Conservation (phyloP, 2,888 invertebrate genomes). For the Xanthorhoe spadicearia region DNA sequence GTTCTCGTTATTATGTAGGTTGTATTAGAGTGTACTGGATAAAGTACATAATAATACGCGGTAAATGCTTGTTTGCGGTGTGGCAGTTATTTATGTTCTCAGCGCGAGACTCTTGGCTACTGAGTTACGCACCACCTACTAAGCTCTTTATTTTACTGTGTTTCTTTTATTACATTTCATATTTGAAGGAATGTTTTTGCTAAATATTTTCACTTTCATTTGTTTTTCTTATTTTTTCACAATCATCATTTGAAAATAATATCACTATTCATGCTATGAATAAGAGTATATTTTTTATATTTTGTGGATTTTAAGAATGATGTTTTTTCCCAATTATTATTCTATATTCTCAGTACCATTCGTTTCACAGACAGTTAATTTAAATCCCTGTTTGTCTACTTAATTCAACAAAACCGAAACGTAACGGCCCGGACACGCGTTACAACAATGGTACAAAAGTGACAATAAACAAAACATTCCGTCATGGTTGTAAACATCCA, state of each 20-base stretch:
- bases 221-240: too few species aligned
- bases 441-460: slow-evolving; percentile 57
- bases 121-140: slow-evolving; percentile 74
- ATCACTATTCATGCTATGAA: not conserved
- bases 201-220: too few species aligned
- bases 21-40: slow-evolving; percentile 78
- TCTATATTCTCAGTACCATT: slow-evolving; percentile 20
- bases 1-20: slow-evolving; percentile 83
- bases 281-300: too few species aligned
- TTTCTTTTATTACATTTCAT: slow-evolving; percentile 15
- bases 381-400: slow-evolving; percentile 25
- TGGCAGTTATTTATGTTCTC: slow-evolving; percentile 73
- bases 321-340: not conserved
- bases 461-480: slow-evolving; percentile 61
- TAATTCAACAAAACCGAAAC: slow-evolving; percentile 44
- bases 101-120: slow-evolving; percentile 63
- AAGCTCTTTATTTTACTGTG: slow-evolving; percentile 47
- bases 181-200: too few species aligned
- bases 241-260: not conserved
- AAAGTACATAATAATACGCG: slow-evolving; percentile 75
- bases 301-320: too few species aligned
- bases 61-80: slow-evolving; percentile 78
- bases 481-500: slow-evolving; percentile 72
- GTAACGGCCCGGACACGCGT: slow-evolving; percentile 72
- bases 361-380: slow-evolving; percentile 20